Base-by-base conservation (phyloP, 2,888 invertebrate genomes). In the Lottia scabra region DNA sequence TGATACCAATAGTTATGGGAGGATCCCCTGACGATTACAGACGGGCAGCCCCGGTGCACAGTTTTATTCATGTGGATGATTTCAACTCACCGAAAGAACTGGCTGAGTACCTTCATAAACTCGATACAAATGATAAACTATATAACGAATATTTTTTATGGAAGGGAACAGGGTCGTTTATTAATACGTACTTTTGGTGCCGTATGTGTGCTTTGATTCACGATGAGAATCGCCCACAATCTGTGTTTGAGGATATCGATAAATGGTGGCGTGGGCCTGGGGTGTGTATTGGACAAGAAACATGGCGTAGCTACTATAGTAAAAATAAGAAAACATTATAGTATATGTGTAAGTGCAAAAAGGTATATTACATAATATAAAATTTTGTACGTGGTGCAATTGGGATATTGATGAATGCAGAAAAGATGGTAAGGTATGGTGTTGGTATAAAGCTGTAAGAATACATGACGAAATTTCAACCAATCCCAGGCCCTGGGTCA, bases 11-110 rank as follows among this genome's bases (percentile, higher is more conserved):
- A 79, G 98, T 97, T 73, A 97, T 98, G 97, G 98, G 98, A 0
- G 98, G 96, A 0, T 93, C 95, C 65, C 95, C 96, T 0, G 94
- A 95, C 73, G 98, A 98, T 88, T 98, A 98, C 90, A 94, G 94
- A 75, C 93, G 94, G 65, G 93, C 94, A 79, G 95, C 98, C 2
- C 98, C 98, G 0, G 98, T 91, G 95, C 98, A 65, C 97, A 98
- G 89, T 95, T 98, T 95, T 91, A 95, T 98, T 74, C 98, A 98
- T 90, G 96, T 98, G 27, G 98, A 98, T 87, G 97, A 98, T 89
- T 98, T 98, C 89, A 93, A 93, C 44, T 94, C 94, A 27, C 94
- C 98, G 0, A 93, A 94, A 84, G 94, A 95, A 81, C 91, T 98
- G 77, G 98, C 98, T 48, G 93, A 93, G 44, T 98, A 97, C 90